Evolutionary conservation across 2,888 invertebrate genomes (phyloP), one percentile per base, ranked within the genome.

Genomic region (Neoaliturus tenellus): DNA sequence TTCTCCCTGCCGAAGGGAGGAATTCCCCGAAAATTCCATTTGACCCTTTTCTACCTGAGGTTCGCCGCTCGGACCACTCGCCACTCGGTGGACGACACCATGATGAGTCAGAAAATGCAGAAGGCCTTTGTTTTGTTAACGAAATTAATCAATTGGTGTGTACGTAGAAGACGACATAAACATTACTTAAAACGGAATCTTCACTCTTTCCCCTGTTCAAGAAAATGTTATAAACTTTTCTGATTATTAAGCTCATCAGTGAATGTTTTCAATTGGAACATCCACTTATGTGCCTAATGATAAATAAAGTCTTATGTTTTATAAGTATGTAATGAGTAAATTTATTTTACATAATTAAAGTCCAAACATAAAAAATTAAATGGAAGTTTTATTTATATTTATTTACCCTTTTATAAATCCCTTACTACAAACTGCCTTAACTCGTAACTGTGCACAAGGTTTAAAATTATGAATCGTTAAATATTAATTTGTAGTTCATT

Each of bases 1-100:
- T 86, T 14, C 80, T 62, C 5, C 14, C 83, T 23, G 51, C 81
- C 35, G 80, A 84, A 23, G 85, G 86, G 85, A 35, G 23, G 41
- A 41, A 39, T 31, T 28, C n/a, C n/a, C n/a, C n/a, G n/a, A n/a
- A n/a, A n/a, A n/a, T n/a, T n/a, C n/a, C n/a, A n/a, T n/a, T n/a
- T n/a, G n/a, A n/a, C n/a, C n/a, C n/a, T n/a, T n/a, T n/a, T n/a
- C n/a, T n/a, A n/a, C n/a, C n/a, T n/a, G n/a, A n/a, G n/a, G n/a
- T n/a, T n/a, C n/a, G n/a, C n/a, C n/a, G n/a, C n/a, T n/a, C n/a
- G n/a, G n/a, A n/a, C n/a, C n/a, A n/a, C n/a, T n/a, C n/a, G n/a
- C n/a, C n/a, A n/a, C n/a, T n/a, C n/a, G n/a, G 69, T 39, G 20
- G 41, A 73, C 25, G 41, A 41, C 39, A 35, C 3, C 39, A 41